A percentile compares a stretch with the other conserved stretches of the same genome.
Conservation (phyloP, 2,113 vertebrate species). For the Periophthalmus modestus region DNA sequence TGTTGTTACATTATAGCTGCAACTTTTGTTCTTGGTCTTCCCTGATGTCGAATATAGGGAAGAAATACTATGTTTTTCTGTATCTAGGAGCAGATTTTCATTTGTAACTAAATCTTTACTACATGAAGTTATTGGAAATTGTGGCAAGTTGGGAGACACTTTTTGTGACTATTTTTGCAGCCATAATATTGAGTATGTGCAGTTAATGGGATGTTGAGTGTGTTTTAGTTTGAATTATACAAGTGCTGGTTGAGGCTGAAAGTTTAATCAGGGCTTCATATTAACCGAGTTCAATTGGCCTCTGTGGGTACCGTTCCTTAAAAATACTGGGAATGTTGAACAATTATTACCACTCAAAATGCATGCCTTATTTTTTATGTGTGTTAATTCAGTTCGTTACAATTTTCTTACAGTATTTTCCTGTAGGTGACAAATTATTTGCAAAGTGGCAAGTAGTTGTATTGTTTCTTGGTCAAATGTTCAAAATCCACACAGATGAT, state of each 20-base stretch:
- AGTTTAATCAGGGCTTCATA: not conserved
- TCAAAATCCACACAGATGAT: not conserved
- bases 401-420: not conserved
- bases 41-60: slow-evolving; percentile 13
- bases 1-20: slow-evolving; percentile 46
- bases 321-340: not conserved
- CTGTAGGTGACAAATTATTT: not conserved
- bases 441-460: not conserved
- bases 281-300: not conserved
- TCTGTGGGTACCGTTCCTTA: not conserved
- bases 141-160: slow-evolving; percentile 7
- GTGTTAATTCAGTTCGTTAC: not conserved
- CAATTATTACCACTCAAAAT: not conserved
- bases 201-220: not conserved
- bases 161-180: slow-evolving; percentile 6
- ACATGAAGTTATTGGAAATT: slow-evolving; percentile 15
- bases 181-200: slow-evolving; percentile 11
- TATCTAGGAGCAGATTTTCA: not conserved
- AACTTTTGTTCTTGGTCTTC: slow-evolving; percentile 41
- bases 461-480: no score
- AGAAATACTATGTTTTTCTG: not conserved
- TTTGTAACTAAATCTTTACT: not conserved
- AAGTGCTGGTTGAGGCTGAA: not conserved
- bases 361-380: not conserved
- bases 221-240: slow-evolving; percentile 3